Evolutionary conservation across 2,113 vertebrate genomes (phyloP), one percentile per base, ranked within the genome.

Genomic region (Grus americana): DNA sequence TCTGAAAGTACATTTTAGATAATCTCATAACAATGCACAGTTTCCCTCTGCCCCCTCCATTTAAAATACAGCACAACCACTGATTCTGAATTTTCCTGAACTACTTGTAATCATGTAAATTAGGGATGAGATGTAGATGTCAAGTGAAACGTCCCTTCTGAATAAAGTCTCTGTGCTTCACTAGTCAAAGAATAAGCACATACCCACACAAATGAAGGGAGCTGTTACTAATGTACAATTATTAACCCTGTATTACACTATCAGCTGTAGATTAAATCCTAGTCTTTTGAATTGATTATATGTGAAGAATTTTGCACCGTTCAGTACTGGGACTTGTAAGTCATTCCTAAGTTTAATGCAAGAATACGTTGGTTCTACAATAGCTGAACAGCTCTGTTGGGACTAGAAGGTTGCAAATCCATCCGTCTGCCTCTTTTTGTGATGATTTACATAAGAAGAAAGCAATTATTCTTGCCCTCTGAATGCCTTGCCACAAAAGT

Each of bases 151-250:
- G 26, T 75, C 95, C 68, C 65, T 79, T 68, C 88, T 92, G 92
- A 90, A 95, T 81, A 71, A 88, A 86, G 61, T 46, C 75, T 79
- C 38, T 78, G 78, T 95, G 91, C 62, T 95, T 94, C 80, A 58
- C 74, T 94, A 93, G 91, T 74, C 88, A 95, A 96, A 95, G 87
- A 96, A 95, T 78, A 96, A 95, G 88, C 79, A 93, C 58, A 83
- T 58, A 86, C 24, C 90, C 90, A 80, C 52, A 84, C 47, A 95
- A 87, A 88, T 47, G 67, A 97, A 92, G 55, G 66, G 26, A 86
- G 52, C 36, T 76, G 47, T 80, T 75, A 75, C 63, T 88, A 92
- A 92, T 36, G 58, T n/a, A 84, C 58, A 92, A 38, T 87, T 92
- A 93, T 95, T 95, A 97, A 96, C 46, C 79, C 84, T 65, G 58